Evolutionary conservation across 23 tunicate genomes (phyloP).

Genomic region (Ascidia mentula): DNA sequence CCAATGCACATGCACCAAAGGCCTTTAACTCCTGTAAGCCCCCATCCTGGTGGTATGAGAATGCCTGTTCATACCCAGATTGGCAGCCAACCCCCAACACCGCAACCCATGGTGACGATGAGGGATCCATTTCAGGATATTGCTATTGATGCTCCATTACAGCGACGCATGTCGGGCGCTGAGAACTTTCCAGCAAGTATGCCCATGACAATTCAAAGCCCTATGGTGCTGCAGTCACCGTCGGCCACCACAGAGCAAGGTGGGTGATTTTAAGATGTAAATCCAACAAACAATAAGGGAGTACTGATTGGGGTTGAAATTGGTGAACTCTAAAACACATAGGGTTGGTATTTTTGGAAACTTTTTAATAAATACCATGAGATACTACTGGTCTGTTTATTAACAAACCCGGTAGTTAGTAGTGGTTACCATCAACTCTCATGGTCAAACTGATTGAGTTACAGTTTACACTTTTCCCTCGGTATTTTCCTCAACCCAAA

Average conservation of each 20-base stretch:
- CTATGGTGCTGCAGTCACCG: not conserved
- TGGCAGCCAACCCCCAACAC: conserved; percentile 22
- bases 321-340: too few species aligned
- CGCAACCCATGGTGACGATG: conserved; percentile 17
- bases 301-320: too few species aligned
- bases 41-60: conserved; percentile 25
- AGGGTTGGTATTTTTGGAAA: too few species aligned
- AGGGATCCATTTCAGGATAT: conserved; percentile 35
- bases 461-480: too few species aligned
- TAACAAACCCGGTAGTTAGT: too few species aligned
- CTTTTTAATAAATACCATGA: too few species aligned
- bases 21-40: conserved; percentile 24
- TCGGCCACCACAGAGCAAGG: not conserved
- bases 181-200: not conserved
- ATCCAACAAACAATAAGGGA: too few species aligned
- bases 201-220: not conserved
- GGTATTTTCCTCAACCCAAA: too few species aligned
- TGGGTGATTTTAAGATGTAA: too few species aligned
- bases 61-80: not conserved
- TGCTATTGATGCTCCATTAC: conserved; percentile 15
- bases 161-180: conserved; percentile 4
- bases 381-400: too few species aligned
- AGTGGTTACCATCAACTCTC: too few species aligned
- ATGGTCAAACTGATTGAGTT: too few species aligned
- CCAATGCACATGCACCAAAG: conserved; percentile 6